Evolutionary conservation across 2,113 vertebrate species (phyloP), one percentile per base, ranked within the genome.

Genomic region (Herpetotheres cachinnans): DNA sequence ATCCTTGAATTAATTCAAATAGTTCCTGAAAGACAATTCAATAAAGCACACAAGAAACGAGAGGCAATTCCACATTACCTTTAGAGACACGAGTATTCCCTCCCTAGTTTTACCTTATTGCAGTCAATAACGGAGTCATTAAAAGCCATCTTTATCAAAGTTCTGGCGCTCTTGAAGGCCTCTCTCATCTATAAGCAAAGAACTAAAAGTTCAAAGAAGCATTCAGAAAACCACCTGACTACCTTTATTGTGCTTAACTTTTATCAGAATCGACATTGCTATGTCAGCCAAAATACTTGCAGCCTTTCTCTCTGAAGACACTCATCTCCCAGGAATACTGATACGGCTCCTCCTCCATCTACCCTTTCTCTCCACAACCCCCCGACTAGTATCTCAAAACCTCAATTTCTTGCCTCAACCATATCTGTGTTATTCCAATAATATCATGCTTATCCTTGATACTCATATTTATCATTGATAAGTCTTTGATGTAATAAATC

Each of bases 401-500:
- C n/a, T 96, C 95, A 92, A 97, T 98, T 98, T 96, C 91, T 97
- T 97, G 95, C 95, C 87, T 97, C 95, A 77, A 80, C 90, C 87
- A 73, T 97, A 94, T 96, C 97, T 96, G 61, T 92, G 85, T 89
- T 95, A 67, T 97, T 98, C 96, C 97, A 98, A 91, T 94, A 98
- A 97, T 72, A 98, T 97, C 97, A 93, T 83, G 96, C 93, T 97
- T 97, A 96, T 98, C 92, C 97, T 67, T n/a, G 82, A 96, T 97
- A 96, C 96, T 97, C 95, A 49, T 62, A 98, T 93, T 95, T 98
- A 98, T 97, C 97, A 97, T 96, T 74, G 92, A 98, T 98, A 98
- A 98, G 96, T 85, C 97, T 98, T 98, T 98, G 98, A 98, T 98
- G 97, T 98, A 98, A 98, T 98, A 98, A 98, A 98, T 98, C 98